Conservation (phyloP, 2,888 invertebrate genomes). For the Erynnis tages region DNA sequence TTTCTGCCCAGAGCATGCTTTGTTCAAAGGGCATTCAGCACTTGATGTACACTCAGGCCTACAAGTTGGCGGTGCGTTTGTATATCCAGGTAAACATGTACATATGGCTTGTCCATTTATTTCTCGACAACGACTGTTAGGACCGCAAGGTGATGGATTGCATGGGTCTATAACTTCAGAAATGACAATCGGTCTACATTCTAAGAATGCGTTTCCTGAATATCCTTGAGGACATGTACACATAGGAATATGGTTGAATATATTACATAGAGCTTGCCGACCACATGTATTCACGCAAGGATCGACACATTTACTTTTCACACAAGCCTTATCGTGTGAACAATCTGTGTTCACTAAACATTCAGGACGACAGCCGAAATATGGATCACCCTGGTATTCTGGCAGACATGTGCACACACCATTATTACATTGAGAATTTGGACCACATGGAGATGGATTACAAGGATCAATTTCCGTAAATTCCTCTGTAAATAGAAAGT, state of each 20-base stretch:
- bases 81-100: slow-evolving; percentile 84
- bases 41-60: slow-evolving; percentile 87
- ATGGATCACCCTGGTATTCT: slow-evolving; percentile 90
- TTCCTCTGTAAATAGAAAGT: slow-evolving; percentile 44
- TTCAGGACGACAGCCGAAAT: slow-evolving; percentile 89
- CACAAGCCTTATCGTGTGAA: slow-evolving; percentile 85
- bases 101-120: slow-evolving; percentile 86
- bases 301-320: slow-evolving; percentile 87
- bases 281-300: slow-evolving; percentile 91
- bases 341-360: slow-evolving; percentile 89
- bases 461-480: slow-evolving; percentile 79
- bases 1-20: slow-evolving; percentile 86
- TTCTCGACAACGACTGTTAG: slow-evolving; percentile 86
- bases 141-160: slow-evolving; percentile 86
- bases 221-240: slow-evolving; percentile 83
- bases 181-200: slow-evolving; percentile 75
- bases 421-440: slow-evolving; percentile 86
- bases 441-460: slow-evolving; percentile 85
- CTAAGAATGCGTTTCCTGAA: slow-evolving; percentile 86
- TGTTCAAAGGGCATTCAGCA: slow-evolving; percentile 84
- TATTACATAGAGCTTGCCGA: slow-evolving; percentile 85
- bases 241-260: slow-evolving; percentile 83
- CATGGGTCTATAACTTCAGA: slow-evolving; percentile 81
- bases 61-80: slow-evolving; percentile 87
- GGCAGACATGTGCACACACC: slow-evolving; percentile 87